phyloP scores from a whole-genome alignment of 2,113 vertebrate species.

The Melanotaenia duboulayi region DNA sequence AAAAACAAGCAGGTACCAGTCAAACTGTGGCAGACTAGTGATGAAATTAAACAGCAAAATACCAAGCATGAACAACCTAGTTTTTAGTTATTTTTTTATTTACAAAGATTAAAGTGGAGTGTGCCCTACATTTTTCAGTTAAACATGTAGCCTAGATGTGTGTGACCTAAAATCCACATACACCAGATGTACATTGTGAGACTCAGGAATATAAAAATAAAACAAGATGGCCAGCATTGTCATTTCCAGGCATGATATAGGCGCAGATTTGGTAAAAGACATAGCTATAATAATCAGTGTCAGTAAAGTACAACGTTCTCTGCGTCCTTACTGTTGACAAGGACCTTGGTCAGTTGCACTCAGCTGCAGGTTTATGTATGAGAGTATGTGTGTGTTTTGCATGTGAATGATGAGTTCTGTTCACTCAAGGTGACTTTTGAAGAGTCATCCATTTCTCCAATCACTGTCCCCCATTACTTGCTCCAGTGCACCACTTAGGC shows the following conservation, averaged over 20 bases:
- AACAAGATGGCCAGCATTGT: conserved; percentile 13
- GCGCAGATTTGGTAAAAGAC: conserved; percentile 30
- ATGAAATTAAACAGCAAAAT: too few relatives aligned
- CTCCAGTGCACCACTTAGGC: conserved; percentile 67
- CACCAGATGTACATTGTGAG: too few relatives aligned
- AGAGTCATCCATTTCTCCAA: conserved; percentile 65
- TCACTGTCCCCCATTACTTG: conserved; percentile 72
- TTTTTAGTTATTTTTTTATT: too few relatives aligned
- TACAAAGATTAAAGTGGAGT: too few relatives aligned
- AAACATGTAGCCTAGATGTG: too few relatives aligned
- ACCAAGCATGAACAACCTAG: too few relatives aligned
- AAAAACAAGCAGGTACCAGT: too few relatives aligned
- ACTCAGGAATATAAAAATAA: too few relatives aligned
- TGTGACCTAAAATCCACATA: too few relatives aligned
- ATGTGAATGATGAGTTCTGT: conserved; percentile 66
- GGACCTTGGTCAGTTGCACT: conserved; percentile 54
- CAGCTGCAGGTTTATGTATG: conserved; percentile 13
- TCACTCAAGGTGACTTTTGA: conserved; percentile 75
- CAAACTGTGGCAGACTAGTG: too few relatives aligned
- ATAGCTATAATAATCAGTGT: conserved; percentile 33
- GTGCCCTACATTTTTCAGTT: too few relatives aligned
- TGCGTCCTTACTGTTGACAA: conserved; percentile 49
- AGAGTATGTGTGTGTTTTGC: conserved; percentile 32
- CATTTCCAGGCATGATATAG: conserved; percentile 13
- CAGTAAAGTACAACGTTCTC: conserved; percentile 23